These are phyloP conservation scores for Macrobrachium nipponense DNA, from an alignment of 1,140 invertebrate genomes.

Conservation along the genomic window DNA sequence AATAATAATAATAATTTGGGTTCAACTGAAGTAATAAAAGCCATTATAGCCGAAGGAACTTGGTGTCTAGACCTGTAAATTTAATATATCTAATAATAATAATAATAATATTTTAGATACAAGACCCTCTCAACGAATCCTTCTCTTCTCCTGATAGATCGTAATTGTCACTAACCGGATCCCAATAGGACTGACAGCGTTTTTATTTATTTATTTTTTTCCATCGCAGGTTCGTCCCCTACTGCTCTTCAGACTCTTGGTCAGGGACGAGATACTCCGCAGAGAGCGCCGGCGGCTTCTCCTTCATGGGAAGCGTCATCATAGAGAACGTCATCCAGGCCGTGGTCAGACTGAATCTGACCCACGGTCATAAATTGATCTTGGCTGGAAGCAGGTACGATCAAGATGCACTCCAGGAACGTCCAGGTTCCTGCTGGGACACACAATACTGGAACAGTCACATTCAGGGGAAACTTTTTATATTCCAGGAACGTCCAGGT, in stretches of 20 bases:
- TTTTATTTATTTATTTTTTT: no score
- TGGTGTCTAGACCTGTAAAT: no score
- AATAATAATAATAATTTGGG: no score
- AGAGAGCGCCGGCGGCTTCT: conserved; percentile 72
- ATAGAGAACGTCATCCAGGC: conserved; percentile 82
- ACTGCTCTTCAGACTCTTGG: conserved; percentile 95
- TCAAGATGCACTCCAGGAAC: neutral
- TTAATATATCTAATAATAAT: no score
- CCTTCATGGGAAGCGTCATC: conserved; percentile 90
- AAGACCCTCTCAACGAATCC: no score
- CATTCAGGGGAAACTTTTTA: no score
- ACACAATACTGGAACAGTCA: neutral
- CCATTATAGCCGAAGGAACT: no score
- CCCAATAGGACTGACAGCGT: neutral
- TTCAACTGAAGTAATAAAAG: no score
- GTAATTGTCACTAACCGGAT: no score
- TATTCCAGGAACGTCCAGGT: no score
- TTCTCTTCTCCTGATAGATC: neutral
- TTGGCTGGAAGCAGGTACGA: conserved; percentile 80
- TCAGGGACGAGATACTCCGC: conserved; percentile 77
- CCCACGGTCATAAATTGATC: conserved; percentile 69
- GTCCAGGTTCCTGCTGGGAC: neutral
- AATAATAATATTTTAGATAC: no score
- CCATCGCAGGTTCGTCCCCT: conserved; percentile 79
- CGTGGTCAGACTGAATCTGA: conserved; percentile 70